Evolutionary conservation across 2,888 invertebrate species (phyloP).

Genomic region (Hirudinaria manillensis): DNA sequence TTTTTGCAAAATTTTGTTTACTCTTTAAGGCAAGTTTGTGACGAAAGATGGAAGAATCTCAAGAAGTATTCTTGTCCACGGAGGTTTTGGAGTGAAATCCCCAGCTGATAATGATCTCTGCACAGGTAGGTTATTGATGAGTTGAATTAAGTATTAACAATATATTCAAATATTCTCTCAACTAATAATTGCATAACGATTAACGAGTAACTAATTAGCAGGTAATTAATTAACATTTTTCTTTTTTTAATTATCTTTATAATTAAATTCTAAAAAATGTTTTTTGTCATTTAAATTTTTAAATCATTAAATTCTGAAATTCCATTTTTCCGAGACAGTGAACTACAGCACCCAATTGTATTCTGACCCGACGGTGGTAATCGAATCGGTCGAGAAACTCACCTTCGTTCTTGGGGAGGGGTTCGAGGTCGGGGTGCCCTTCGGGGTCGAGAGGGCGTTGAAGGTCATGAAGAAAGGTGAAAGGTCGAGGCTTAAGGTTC

Average conservation of each 20-base stretch:
- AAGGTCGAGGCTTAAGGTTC: conserved; percentile 22
- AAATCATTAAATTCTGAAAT: too few species aligned
- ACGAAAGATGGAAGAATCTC: conserved; percentile 28
- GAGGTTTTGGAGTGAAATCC: conserved; percentile 1
- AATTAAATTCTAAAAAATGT: too few species aligned
- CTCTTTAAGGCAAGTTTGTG: conserved; percentile 14
- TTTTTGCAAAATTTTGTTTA: too few species aligned
- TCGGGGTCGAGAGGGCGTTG: conserved; percentile 25
- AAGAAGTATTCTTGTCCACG: conserved; percentile 20
- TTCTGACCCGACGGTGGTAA: background rate
- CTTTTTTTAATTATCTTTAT: too few species aligned
- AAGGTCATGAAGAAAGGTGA: conserved; percentile 27
- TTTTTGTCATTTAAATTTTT: too few species aligned
- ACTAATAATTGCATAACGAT: too few species aligned
- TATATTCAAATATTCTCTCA: too few species aligned
- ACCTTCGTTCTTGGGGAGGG: conserved; percentile 27
- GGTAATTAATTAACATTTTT: too few species aligned
- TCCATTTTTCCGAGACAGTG: background rate
- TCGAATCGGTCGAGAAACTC: background rate
- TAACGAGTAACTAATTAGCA: too few species aligned
- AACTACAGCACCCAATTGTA: background rate
- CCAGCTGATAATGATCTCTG: conserved; percentile 27
- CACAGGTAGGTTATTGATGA: conserved; percentile 15
- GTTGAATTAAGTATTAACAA: background rate
- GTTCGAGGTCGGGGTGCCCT: conserved; percentile 5